A percentile compares a stretch with the other conserved stretches of the same genome.
Evolutionary conservation across 2,113 vertebrate genomes (phyloP).

Genomic region (Callospermophilus lateralis): DNA sequence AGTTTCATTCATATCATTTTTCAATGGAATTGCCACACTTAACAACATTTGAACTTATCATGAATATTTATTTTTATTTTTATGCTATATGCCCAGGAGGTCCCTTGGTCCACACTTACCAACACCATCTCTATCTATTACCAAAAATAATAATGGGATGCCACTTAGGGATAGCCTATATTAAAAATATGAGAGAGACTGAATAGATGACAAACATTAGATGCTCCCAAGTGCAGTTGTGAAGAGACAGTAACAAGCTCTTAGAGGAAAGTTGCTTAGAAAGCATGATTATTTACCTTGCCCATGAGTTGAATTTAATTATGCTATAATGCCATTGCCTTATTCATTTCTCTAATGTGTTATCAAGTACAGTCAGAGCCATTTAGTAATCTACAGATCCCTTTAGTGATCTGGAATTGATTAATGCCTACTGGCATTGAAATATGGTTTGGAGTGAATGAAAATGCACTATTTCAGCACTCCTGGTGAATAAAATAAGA

Average conservation of each 20-base stretch:
- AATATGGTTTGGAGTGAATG: slow-evolving; percentile 9
- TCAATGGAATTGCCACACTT: slow-evolving; percentile 10
- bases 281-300: background rate
- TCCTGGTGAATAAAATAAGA: background rate
- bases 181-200: slow-evolving; percentile 2
- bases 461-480: slow-evolving; percentile 25
- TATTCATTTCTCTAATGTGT: slow-evolving; percentile 58
- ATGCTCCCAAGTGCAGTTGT: background rate
- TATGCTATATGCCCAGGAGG: background rate
- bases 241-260: background rate
- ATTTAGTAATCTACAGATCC: slow-evolving; percentile 33
- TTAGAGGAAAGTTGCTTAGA: slow-evolving; percentile 50
- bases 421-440: slow-evolving; percentile 48
- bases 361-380: slow-evolving; percentile 28
- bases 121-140: background rate
- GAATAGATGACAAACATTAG: background rate
- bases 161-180: background rate
- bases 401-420: slow-evolving; percentile 52
- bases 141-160: background rate
- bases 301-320: slow-evolving; percentile 46
- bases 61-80: background rate
- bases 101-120: background rate
- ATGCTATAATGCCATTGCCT: background rate
- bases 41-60: background rate
- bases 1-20: background rate